Evolutionary conservation across 2,888 invertebrate species (phyloP).

Genomic region (Amphipoea lucens): DNA sequence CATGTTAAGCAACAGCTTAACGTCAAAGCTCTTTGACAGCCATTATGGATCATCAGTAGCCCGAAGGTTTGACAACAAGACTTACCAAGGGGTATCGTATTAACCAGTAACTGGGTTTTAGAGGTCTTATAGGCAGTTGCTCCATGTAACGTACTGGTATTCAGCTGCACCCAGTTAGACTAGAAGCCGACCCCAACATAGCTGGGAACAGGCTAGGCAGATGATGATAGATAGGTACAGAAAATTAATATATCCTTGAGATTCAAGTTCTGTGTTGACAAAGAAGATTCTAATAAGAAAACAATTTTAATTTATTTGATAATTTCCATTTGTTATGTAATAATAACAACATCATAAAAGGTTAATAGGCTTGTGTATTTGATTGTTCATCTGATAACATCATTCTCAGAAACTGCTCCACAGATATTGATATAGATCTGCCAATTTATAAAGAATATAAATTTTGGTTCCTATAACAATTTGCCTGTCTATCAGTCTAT

Average conservation of each 20-base stretch:
- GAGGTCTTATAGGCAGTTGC: neutral
- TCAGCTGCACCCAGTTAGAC: neutral
- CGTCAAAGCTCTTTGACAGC: neutral
- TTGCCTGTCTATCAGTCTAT: neutral
- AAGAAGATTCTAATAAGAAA: slow-evolving; percentile 39
- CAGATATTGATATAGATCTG: neutral
- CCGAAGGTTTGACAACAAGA: neutral
- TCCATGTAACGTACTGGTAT: neutral
- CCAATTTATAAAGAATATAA: neutral
- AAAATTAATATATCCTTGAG: neutral
- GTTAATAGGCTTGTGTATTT: slow-evolving; percentile 1
- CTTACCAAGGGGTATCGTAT: neutral
- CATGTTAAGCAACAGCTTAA: no score
- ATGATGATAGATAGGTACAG: neutral
- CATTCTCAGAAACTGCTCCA: neutral
- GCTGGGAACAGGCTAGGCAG: neutral
- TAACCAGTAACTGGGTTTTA: neutral
- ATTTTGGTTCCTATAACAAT: neutral
- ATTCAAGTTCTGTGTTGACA: neutral
- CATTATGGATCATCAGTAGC: neutral
- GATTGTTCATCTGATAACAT: slow-evolving; percentile 10
- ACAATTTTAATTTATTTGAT: slow-evolving; percentile 4
- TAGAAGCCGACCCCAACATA: neutral
- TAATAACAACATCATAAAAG: slow-evolving; percentile 2
- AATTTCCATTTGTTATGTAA: slow-evolving; percentile 19